Percentiles rank a stretch among this genome's conserved stretches.
phyloP scores from a whole-genome alignment of 2,888 invertebrate genomes.

The Podabrus alpinus region DNA sequence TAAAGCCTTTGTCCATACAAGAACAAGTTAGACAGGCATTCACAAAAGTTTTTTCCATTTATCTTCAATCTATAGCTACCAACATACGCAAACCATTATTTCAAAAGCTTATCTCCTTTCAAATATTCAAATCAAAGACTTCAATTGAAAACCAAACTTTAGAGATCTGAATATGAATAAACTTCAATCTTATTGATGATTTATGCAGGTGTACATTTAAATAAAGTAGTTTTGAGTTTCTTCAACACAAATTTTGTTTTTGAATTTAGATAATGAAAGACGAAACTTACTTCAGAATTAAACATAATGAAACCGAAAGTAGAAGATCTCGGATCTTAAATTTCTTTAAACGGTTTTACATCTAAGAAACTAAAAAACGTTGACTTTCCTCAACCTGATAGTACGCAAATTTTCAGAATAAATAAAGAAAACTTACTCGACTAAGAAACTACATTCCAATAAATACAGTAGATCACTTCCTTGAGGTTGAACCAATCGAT shows the following conservation, averaged over 20 bases:
- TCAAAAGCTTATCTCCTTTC: slow-evolving; percentile 34
- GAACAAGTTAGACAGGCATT: slow-evolving; percentile 29
- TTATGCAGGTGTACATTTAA: slow-evolving; percentile 32
- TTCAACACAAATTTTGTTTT: neutral
- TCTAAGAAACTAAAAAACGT: neutral
- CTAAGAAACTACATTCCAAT: too few species aligned
- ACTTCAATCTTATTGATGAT: slow-evolving; percentile 35
- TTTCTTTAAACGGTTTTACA: neutral
- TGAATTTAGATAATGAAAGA: neutral
- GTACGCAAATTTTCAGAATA: neutral
- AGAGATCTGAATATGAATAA: slow-evolving; percentile 34
- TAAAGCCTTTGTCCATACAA: slow-evolving; percentile 15
- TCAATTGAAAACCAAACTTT: slow-evolving; percentile 34
- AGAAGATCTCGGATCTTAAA: slow-evolving; percentile 8
- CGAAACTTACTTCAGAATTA: slow-evolving; percentile 17
- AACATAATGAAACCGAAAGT: slow-evolving; percentile 23
- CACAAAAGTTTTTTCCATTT: slow-evolving; percentile 35
- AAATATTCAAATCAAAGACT: slow-evolving; percentile 34
- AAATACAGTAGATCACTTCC: neutral
- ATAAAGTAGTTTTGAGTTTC: slow-evolving; percentile 20
- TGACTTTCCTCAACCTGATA: neutral
- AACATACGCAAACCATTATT: slow-evolving; percentile 32
- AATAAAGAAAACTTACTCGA: neutral
- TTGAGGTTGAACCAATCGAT: neutral
- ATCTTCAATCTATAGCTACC: slow-evolving; percentile 35